Conservation (phyloP, 2,797 vertebrate genomes). For the Rhadinocentrus ornatus region DNA sequence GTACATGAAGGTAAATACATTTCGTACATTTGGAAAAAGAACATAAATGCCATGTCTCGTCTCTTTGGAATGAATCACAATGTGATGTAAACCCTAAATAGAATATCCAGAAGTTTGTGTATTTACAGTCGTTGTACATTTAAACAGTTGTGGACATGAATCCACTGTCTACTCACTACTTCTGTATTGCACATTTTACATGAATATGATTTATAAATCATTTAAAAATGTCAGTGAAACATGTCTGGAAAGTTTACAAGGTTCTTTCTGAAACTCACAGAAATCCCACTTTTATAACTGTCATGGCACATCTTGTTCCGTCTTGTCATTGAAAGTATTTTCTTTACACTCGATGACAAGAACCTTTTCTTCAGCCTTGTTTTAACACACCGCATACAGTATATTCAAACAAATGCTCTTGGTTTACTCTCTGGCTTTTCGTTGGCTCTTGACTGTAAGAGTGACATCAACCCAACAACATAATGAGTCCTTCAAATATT, state of each 20-base stretch:
- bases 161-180: conserved; percentile 11
- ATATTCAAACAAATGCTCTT: background rate
- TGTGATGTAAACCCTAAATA: conserved; percentile 24
- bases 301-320: background rate
- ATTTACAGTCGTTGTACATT: conserved; percentile 59
- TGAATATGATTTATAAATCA: conserved; percentile 1
- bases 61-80: conserved; percentile 59
- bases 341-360: background rate
- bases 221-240: background rate
- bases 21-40: conserved; percentile 53
- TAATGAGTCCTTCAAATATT: background rate
- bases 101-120: conserved; percentile 39
- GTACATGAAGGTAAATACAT: conserved; percentile 59
- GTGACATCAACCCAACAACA: background rate
- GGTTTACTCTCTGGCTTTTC: background rate
- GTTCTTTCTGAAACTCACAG: background rate
- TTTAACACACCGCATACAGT: too few relatives aligned
- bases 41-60: conserved; percentile 46
- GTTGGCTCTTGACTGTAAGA: conserved; percentile 16
- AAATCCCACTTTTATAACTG: background rate
- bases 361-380: background rate
- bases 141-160: conserved; percentile 14
- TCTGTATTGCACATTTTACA: conserved; percentile 26
- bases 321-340: background rate
- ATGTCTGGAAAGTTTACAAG: background rate